phyloP scores from a whole-genome alignment of 1,140 invertebrate genomes.

The Caenorhabditis brenneri region DNA sequence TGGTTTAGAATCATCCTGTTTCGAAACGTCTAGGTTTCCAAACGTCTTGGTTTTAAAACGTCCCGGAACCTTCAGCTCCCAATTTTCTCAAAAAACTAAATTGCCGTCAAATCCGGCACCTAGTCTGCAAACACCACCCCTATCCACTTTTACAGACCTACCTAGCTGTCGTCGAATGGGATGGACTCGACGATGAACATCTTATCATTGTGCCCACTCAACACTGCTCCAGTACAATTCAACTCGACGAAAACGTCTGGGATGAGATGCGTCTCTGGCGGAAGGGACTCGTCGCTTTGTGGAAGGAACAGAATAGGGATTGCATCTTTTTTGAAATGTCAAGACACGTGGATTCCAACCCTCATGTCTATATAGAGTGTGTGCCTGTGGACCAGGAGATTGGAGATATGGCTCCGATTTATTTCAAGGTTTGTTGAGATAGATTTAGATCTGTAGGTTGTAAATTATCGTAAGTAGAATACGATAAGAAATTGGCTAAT shows the following conservation, averaged over 20 bases:
- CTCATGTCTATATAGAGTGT: constrained; percentile 83
- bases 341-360: constrained; percentile 36
- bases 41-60: too few relatives aligned
- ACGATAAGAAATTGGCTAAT: too few relatives aligned
- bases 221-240: constrained; percentile 80
- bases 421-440: constrained; percentile 78
- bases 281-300: constrained; percentile 80
- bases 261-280: constrained; percentile 81
- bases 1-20: too few relatives aligned
- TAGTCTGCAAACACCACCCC: not conserved
- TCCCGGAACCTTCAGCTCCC: too few relatives aligned
- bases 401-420: constrained; percentile 86
- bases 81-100: too few relatives aligned
- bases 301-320: constrained; percentile 77
- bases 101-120: too few relatives aligned
- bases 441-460: not conserved
- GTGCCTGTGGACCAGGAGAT: constrained; percentile 83
- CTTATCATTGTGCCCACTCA: constrained; percentile 84
- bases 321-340: constrained; percentile 89
- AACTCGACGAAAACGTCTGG: constrained; percentile 90
- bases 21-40: too few relatives aligned
- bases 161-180: constrained; percentile 80
- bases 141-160: constrained; percentile 74
- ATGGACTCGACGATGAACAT: constrained; percentile 83
- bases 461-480: too few relatives aligned